Base-by-base conservation (phyloP, 2,113 vertebrate species). In the Apteryx mantelli region DNA sequence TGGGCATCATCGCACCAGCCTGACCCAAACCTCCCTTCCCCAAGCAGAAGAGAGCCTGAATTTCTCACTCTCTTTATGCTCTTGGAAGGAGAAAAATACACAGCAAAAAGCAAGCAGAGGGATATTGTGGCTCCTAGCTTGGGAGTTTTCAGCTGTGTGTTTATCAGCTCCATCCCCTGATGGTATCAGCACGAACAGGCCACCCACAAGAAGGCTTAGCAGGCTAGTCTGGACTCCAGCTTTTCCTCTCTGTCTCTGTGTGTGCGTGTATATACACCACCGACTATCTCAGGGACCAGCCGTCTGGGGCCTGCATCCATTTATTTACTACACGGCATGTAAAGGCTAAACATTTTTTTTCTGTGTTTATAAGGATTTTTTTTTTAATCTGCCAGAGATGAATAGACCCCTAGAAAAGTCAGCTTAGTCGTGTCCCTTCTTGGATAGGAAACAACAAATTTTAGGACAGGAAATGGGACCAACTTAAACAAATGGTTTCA, bases 151-250 rank as follows among this genome's bases (percentile, higher is more conserved):
- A 89, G 70, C 95, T 66, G 78, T 91, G 86, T 98, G 97, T 97
- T 98, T 97, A 97, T 98, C 97, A 84, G 95, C 95, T 88, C 89
- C 80, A 80, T 96, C 88, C 95, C 93, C 93, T 84, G 95, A 95
- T 97, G 91, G 78, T 97, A 96, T 97, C 97, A 87, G 96, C 92
- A 96, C 81, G 85, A 96, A 97, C 93, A 97, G 97, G 97, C 97
- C 97, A 97, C 97, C 97, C 97, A 97, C 96, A 97, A 42, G 91
- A 96, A 96, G 95, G 96, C 96, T 96, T 91, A 96, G 88, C 96
- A 93, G 95, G 87, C 96, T 94, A 91, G 65, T 91, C 89, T 91
- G 89, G 93, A 40, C 97, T 96, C 89, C 93, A 95, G 96, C 90
- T 89, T 91, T 95, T 75, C 95, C 88, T 83, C 88, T 11, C 48